A percentile compares a stretch with the other conserved stretches of the same genome.
These are phyloP conservation scores for Carapus acus DNA, from an alignment of 2,797 vertebrate species.

Conservation along the genomic window DNA sequence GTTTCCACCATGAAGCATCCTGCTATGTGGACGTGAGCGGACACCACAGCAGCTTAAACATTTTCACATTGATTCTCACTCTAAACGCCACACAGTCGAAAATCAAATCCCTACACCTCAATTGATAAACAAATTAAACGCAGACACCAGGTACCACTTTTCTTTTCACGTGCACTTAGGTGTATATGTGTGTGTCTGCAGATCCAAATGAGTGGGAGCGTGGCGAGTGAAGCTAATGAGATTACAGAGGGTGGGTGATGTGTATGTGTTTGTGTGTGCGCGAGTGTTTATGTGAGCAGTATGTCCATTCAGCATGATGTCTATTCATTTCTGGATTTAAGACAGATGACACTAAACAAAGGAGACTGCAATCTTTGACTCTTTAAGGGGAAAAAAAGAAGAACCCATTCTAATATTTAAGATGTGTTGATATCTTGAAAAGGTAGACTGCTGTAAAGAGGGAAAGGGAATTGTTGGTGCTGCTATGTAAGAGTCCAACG, in stretches of 20 bases:
- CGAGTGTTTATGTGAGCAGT: neutral
- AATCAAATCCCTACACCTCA: neutral
- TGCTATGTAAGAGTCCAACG: too few relatives aligned
- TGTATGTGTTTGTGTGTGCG: constrained; percentile 20
- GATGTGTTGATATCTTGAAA: too few relatives aligned
- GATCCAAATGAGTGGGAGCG: constrained; percentile 54
- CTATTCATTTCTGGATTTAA: neutral
- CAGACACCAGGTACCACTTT: constrained; percentile 23
- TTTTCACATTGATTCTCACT: constrained; percentile 2
- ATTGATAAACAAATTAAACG: constrained; percentile 14
- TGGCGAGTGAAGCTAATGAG: constrained; percentile 72
- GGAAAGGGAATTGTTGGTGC: too few relatives aligned
- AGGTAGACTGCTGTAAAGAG: too few relatives aligned
- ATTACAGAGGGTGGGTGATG: constrained; percentile 69
- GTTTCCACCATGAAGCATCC: constrained; percentile 3
- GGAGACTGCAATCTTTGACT: neutral
- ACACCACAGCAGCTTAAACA: neutral
- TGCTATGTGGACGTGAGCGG: neutral
- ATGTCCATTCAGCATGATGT: neutral
- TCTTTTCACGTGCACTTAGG: constrained; percentile 24
- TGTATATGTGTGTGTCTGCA: constrained; percentile 39
- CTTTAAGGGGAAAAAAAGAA: too few relatives aligned
- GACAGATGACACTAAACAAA: neutral
- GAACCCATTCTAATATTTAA: too few relatives aligned
- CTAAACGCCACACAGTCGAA: neutral